Conservation (phyloP, 2,113 vertebrate genomes). For the Sialia sialis region DNA sequence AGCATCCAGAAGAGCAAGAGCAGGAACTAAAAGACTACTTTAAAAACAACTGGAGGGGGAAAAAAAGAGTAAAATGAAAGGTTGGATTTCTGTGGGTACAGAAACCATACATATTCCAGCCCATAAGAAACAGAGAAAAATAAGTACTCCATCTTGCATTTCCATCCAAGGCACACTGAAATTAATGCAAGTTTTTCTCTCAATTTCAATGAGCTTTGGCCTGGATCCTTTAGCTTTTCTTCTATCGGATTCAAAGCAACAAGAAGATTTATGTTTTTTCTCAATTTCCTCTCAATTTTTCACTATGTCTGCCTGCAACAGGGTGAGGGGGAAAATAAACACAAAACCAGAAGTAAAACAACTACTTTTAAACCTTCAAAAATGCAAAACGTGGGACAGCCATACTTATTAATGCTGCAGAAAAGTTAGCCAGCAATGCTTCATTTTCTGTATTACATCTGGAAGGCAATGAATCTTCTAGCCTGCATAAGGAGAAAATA, state of each 20-base stretch:
- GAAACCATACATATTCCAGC: neutral
- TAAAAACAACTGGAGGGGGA: neutral
- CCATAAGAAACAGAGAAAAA: neutral
- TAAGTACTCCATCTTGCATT: neutral
- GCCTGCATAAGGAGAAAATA: neutral
- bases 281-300: neutral
- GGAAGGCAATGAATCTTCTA: neutral
- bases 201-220: neutral
- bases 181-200: neutral
- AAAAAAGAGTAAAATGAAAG: neutral
- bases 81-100: neutral
- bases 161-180: neutral
- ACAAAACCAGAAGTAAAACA: neutral
- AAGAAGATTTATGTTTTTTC: slow-evolving; percentile 1
- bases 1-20: neutral
- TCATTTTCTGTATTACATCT: neutral
- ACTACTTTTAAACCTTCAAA: neutral
- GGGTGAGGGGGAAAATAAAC: neutral
- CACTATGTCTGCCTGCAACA: neutral
- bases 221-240: neutral
- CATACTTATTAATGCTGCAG: neutral
- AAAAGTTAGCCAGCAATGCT: neutral
- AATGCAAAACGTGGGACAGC: neutral
- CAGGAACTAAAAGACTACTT: neutral
- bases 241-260: slow-evolving; percentile 4